These are phyloP conservation scores for Phymanthus crucifer DNA, from an alignment of 92 coral and sea anemone species.

Conservation along the genomic window DNA sequence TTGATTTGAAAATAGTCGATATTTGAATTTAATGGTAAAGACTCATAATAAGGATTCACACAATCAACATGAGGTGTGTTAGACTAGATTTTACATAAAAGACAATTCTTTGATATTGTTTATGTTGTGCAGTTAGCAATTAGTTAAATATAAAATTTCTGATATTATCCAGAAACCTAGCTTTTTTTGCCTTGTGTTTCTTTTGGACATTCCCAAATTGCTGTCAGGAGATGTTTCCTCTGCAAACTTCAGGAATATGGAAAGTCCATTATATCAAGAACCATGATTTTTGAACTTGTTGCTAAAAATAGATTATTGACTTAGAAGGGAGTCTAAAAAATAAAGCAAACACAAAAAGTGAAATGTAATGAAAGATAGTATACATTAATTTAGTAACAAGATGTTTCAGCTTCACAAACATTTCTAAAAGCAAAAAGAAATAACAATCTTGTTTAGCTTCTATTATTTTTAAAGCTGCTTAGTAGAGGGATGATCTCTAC, in stretches of 20 bases:
- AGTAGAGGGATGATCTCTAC: background rate
- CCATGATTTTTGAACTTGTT: background rate
- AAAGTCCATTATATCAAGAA: background rate
- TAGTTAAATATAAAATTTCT: background rate
- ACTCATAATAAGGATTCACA: slow-evolving; percentile 1
- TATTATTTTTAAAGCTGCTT: background rate
- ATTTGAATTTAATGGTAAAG: background rate
- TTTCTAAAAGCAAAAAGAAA: background rate
- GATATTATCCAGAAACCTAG: background rate
- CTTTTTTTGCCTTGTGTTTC: background rate
- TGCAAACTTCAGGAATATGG: background rate
- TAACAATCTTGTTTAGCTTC: background rate
- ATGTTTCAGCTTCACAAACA: slow-evolving; percentile 1
- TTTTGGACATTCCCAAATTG: background rate
- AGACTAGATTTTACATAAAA: background rate
- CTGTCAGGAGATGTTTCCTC: background rate
- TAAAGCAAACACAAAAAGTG: background rate
- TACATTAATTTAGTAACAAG: background rate
- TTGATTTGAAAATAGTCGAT: background rate
- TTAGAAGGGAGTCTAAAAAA: background rate
- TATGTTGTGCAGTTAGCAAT: background rate
- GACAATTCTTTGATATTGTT: background rate
- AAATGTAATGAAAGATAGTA: background rate
- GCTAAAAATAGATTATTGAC: background rate
- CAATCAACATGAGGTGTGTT: background rate